These are phyloP conservation scores for Pogonomyrmex californicus DNA, from an alignment of 1,140 invertebrate genomes.

Conservation along the genomic window DNA sequence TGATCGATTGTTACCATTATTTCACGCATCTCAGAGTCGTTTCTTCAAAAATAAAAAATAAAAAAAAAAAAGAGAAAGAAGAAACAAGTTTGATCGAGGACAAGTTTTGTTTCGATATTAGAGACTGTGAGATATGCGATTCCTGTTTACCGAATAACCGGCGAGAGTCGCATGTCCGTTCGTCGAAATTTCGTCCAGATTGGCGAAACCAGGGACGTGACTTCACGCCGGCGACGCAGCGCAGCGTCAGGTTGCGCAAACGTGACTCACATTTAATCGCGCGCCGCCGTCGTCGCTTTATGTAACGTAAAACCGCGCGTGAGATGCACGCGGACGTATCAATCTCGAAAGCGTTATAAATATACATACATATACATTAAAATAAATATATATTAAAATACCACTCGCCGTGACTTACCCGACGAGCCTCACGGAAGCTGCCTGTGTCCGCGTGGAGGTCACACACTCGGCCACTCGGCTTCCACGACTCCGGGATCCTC, in stretches of 20 bases:
- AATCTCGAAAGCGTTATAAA: conserved; percentile 5
- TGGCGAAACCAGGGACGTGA: conserved; percentile 44
- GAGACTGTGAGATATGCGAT: neutral
- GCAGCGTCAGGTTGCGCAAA: conserved; percentile 64
- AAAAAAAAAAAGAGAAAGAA: neutral
- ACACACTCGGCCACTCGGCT: neutral
- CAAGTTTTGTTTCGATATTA: conserved; percentile 5
- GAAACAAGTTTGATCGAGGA: neutral
- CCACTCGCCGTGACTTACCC: conserved; percentile 26
- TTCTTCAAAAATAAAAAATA: neutral
- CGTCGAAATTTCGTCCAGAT: conserved; percentile 16
- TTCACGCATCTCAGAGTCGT: too few species aligned
- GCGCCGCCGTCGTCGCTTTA: conserved; percentile 65
- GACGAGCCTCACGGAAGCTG: neutral
- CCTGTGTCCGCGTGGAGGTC: neutral
- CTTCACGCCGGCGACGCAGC: conserved; percentile 35
- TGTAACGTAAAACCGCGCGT: conserved; percentile 45
- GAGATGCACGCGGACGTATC: conserved; percentile 39
- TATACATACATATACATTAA: neutral
- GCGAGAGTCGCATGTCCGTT: neutral
- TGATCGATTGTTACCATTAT: neutral
- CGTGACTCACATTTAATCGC: conserved; percentile 61
- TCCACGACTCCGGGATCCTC: neutral
- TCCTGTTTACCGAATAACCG: conserved; percentile 35
- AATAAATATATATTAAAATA: too few species aligned